Percentiles rank a stretch among this genome's conserved stretches.
Evolutionary conservation across 30 jellyfish, hydroid and myxozoan species (phyloP).

Genomic region (Catostylus mosaicus): DNA sequence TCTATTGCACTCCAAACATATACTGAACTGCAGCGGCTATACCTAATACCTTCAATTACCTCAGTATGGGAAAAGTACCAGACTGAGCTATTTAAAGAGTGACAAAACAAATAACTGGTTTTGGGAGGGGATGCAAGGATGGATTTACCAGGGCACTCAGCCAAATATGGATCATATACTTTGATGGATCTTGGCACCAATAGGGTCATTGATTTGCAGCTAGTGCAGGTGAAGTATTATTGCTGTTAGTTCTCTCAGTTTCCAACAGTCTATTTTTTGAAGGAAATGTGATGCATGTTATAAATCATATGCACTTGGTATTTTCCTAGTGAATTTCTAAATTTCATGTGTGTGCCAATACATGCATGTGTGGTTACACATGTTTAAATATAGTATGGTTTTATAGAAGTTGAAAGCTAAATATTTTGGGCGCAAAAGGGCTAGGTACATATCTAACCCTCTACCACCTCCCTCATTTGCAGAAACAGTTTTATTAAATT

Average conservation of each 20-base stretch:
- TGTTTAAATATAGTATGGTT: not conserved
- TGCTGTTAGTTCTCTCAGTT: not conserved
- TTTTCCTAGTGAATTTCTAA: not conserved
- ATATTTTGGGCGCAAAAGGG: not conserved
- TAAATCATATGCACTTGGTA: not conserved
- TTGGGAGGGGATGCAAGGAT: conserved; percentile 48
- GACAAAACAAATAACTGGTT: not conserved
- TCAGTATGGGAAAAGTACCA: conserved; percentile 20
- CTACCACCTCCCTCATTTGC: no score
- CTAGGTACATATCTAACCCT: no score
- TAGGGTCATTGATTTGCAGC: conserved; percentile 1
- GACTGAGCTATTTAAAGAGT: not conserved
- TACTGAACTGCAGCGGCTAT: not conserved
- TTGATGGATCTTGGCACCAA: conserved; percentile 41
- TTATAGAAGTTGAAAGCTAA: not conserved
- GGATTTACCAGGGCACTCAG: conserved; percentile 49
- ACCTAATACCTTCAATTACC: conserved; percentile 14
- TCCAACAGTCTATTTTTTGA: not conserved
- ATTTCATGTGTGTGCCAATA: not conserved
- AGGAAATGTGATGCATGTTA: not conserved
- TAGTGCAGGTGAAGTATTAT: conserved; percentile 29
- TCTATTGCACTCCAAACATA: conserved; percentile 28
- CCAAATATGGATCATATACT: conserved; percentile 48
- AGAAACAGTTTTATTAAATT: not conserved
- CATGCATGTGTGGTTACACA: not conserved